Conservation (phyloP, 2,797 vertebrate genomes). For the Pampus argenteus region DNA sequence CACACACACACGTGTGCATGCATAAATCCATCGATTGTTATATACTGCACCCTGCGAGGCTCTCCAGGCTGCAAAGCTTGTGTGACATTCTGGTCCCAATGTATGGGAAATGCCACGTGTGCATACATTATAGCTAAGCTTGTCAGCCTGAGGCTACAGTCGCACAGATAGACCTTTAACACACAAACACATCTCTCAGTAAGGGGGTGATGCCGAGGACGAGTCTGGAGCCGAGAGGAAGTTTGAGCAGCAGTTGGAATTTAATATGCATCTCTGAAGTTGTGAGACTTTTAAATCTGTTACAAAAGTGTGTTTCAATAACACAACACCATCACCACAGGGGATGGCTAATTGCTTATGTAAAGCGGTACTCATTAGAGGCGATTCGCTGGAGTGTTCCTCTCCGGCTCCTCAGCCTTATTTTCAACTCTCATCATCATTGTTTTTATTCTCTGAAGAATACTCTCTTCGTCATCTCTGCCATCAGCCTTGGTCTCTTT, state of each 20-base stretch:
- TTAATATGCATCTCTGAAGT: constrained; percentile 12
- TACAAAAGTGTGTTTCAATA: constrained; percentile 6
- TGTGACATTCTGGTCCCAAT: constrained; percentile 66
- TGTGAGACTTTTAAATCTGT: not conserved
- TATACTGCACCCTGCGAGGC: constrained; percentile 28
- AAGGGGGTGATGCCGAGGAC: not conserved
- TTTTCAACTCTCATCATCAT: constrained; percentile 30
- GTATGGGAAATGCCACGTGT: constrained; percentile 68
- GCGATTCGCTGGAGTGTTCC: constrained; percentile 15
- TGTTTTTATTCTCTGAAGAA: constrained; percentile 49
- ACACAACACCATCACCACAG: constrained; percentile 13
- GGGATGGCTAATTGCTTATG: constrained; percentile 17
- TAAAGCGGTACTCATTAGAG: constrained; percentile 40
- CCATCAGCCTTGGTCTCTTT: constrained; percentile 33
- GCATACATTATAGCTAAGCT: constrained; percentile 56
- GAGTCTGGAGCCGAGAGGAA: not conserved
- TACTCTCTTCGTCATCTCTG: constrained; percentile 45
- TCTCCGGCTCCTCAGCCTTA: constrained; percentile 5
- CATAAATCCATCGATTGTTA: constrained; percentile 22
- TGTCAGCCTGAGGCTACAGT: constrained; percentile 55
- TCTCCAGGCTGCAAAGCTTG: constrained; percentile 58
- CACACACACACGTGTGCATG: constrained; percentile 7
- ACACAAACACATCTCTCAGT: constrained; percentile 29
- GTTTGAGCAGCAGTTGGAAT: constrained; percentile 28
- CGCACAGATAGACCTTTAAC: constrained; percentile 52